A percentile compares a stretch with the other conserved stretches of the same genome.
Evolutionary conservation across 2,113 vertebrate species (phyloP).

Genomic region (Ceyx melanurus): DNA sequence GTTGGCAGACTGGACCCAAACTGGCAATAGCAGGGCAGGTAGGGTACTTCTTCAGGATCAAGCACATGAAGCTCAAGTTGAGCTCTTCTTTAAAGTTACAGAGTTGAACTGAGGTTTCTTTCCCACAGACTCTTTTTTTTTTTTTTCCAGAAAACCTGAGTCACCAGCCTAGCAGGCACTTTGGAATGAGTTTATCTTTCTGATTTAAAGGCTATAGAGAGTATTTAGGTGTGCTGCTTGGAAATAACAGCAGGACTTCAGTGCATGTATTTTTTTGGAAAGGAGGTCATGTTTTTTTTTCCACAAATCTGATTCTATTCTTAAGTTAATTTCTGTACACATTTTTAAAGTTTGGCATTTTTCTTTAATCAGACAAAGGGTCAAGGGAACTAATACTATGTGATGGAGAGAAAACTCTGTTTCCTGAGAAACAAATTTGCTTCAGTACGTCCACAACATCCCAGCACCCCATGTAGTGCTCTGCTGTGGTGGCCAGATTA

Average conservation of each 20-base stretch:
- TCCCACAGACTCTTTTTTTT: not conserved
- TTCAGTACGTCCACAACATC: not conserved
- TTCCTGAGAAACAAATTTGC: conserved; percentile 22
- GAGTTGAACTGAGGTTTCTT: not conserved
- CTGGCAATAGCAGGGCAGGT: not conserved
- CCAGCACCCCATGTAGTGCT: not conserved
- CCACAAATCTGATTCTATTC: not conserved
- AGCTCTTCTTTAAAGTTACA: not conserved
- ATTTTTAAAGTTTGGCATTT: not conserved
- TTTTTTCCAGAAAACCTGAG: not conserved
- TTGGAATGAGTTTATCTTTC: not conserved
- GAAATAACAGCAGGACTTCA: not conserved
- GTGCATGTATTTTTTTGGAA: not conserved
- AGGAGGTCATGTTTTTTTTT: not conserved
- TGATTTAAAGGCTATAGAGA: not conserved
- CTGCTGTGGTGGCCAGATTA: not conserved
- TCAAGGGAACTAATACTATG: not conserved
- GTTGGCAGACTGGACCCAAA: not conserved
- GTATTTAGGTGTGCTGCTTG: not conserved
- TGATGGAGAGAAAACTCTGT: not conserved
- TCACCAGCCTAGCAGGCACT: not conserved
- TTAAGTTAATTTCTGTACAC: not conserved
- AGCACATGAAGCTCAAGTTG: not conserved
- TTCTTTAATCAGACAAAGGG: not conserved
- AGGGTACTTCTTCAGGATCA: not conserved